phyloP scores from a whole-genome alignment of 1,140 invertebrate genomes.

The Rhagoletis pomonella region DNA sequence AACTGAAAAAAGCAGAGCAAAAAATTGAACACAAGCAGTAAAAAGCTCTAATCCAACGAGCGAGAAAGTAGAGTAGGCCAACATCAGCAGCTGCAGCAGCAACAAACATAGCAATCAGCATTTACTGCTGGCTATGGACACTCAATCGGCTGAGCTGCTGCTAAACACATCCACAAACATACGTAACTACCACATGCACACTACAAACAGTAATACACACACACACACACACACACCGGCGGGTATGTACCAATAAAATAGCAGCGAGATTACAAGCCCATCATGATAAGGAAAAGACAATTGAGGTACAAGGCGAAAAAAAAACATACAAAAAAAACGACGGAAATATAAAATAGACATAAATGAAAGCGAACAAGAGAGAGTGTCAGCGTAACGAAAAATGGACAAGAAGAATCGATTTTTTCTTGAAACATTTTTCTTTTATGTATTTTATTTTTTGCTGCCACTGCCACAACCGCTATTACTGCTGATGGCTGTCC shows the following conservation, averaged over 20 bases:
- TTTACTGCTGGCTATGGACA: slow-evolving; percentile 37
- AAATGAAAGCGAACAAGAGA: not conserved
- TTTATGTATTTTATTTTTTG: not conserved
- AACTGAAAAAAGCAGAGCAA: not conserved
- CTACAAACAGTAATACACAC: not conserved
- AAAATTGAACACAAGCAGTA: slow-evolving; percentile 1
- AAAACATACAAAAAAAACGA: not conserved
- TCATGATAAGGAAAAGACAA: slow-evolving; percentile 32
- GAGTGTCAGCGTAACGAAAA: not conserved
- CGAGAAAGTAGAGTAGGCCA: slow-evolving; percentile 49
- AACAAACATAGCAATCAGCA: slow-evolving; percentile 22
- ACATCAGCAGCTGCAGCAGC: slow-evolving; percentile 25
- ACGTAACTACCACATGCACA: not conserved
- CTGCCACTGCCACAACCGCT: not conserved
- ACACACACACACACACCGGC: not conserved
- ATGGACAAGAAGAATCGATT: slow-evolving; percentile 36
- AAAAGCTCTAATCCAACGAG: slow-evolving; percentile 26
- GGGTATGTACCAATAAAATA: not conserved
- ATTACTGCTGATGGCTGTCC: not conserved
- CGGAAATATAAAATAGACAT: not conserved
- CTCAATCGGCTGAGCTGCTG: not conserved
- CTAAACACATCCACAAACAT: not conserved
- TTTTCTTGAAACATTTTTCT: not conserved
- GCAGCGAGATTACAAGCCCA: slow-evolving; percentile 8
- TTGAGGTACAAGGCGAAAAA: not conserved